These are phyloP conservation scores for Beris chalybata DNA, from an alignment of 2,888 invertebrate species.

Conservation along the genomic window DNA sequence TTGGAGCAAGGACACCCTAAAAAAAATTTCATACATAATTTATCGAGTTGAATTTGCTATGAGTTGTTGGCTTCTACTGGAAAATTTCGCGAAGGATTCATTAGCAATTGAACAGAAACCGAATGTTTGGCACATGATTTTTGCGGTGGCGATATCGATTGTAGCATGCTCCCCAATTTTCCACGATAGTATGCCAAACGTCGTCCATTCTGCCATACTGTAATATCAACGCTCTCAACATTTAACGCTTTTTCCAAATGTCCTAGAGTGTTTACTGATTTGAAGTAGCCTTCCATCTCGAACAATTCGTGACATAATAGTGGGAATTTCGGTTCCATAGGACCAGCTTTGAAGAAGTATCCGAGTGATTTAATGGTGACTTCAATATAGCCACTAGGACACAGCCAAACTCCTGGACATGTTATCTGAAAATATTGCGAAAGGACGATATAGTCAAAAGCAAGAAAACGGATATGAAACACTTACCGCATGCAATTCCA, in stretches of 20 bases:
- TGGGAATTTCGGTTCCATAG: constrained; percentile 53
- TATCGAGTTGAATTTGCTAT: too few species aligned
- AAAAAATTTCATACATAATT: constrained; percentile 15
- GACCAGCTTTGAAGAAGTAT: constrained; percentile 52
- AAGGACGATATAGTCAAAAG: background rate
- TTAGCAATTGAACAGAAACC: constrained; percentile 49
- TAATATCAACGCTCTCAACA: constrained; percentile 50
- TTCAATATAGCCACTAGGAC: constrained; percentile 52
- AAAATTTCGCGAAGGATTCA: constrained; percentile 52
- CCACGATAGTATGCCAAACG: constrained; percentile 52
- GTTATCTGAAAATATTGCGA: constrained; percentile 46
- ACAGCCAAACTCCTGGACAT: constrained; percentile 55
- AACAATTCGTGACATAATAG: constrained; percentile 53
- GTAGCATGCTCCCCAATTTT: constrained; percentile 49
- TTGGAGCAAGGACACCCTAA: constrained; percentile 52
- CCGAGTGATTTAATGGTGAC: constrained; percentile 52
- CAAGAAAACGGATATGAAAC: background rate
- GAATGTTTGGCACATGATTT: constrained; percentile 45
- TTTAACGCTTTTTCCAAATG: constrained; percentile 47
- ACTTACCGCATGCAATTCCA: constrained; percentile 53
- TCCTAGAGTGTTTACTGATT: constrained; percentile 44
- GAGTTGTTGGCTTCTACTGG: constrained; percentile 43
- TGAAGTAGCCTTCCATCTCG: constrained; percentile 53
- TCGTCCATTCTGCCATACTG: constrained; percentile 54
- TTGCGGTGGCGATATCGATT: constrained; percentile 43